A percentile compares a stretch with the other conserved stretches of the same genome.
phyloP scores from a whole-genome alignment of 2,888 invertebrate species.

The Buathra laborator region DNA sequence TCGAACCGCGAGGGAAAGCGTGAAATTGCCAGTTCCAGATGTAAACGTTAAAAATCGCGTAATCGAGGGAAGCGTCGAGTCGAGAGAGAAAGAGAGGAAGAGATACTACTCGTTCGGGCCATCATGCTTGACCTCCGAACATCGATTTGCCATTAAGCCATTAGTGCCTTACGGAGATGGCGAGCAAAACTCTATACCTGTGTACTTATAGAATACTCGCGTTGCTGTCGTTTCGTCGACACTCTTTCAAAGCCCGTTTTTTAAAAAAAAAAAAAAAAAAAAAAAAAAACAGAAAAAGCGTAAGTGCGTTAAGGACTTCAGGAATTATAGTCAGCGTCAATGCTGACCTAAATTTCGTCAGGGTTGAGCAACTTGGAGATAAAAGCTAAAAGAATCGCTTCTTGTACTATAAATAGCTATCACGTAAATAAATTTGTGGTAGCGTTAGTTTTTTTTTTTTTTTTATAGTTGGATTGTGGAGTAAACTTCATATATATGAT shows the following conservation, averaged over 20 bases:
- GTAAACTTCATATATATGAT: neutral
- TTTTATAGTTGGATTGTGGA: no score
- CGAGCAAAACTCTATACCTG: slow-evolving; percentile 25
- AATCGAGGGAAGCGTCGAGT: slow-evolving; percentile 43
- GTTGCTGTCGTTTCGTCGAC: neutral
- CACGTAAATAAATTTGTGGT: neutral
- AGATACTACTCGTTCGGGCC: slow-evolving; percentile 21
- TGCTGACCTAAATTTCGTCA: slow-evolving; percentile 63
- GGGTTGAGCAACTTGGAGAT: slow-evolving; percentile 46
- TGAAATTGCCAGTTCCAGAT: slow-evolving; percentile 41
- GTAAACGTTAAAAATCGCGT: slow-evolving; percentile 48
- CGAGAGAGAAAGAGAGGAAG: slow-evolving; percentile 34
- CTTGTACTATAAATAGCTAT: slow-evolving; percentile 14
- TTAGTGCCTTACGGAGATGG: slow-evolving; percentile 71
- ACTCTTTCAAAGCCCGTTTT: slow-evolving; percentile 11
- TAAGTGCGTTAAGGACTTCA: slow-evolving; percentile 31
- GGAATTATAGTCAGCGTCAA: slow-evolving; percentile 49
- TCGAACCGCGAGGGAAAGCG: neutral
- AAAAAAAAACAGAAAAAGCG: slow-evolving; percentile 32
- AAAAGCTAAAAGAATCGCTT: slow-evolving; percentile 16
- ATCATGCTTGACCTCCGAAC: slow-evolving; percentile 71
- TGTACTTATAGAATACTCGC: slow-evolving; percentile 31
- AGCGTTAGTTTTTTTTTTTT: no score
- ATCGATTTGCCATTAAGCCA: slow-evolving; percentile 82
- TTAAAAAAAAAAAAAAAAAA: slow-evolving; percentile 28